These are phyloP conservation scores for Hirundo rustica DNA, from an alignment of 2,797 vertebrate species.

Conservation along the genomic window DNA sequence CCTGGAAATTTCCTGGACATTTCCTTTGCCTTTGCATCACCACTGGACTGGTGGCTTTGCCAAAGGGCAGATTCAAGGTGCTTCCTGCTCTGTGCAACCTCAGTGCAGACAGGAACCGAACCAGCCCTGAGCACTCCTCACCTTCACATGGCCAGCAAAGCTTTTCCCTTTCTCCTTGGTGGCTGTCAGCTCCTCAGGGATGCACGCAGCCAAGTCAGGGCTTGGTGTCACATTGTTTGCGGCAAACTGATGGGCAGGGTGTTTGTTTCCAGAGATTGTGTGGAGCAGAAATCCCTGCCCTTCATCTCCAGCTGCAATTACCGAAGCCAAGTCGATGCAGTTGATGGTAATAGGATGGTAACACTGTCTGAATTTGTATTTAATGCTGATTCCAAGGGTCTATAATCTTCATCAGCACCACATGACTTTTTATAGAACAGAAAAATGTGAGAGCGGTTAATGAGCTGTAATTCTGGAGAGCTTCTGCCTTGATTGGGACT, in stretches of 20 bases:
- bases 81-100: neutral
- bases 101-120: neutral
- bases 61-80: neutral
- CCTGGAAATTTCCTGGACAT: neutral
- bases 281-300: constrained; percentile 38
- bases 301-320: constrained; percentile 57
- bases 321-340: neutral
- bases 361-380: constrained; percentile 33
- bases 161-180: neutral
- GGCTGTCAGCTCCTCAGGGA: neutral
- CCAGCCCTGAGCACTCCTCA: neutral
- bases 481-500: constrained; percentile 74
- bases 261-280: constrained; percentile 15
- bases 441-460: constrained; percentile 65
- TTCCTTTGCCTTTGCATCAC: neutral
- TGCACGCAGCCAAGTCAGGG: neutral
- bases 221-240: constrained; percentile 13
- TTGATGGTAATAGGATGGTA: constrained; percentile 50
- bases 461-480: constrained; percentile 74
- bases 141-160: neutral
- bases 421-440: constrained; percentile 68
- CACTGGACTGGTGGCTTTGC: neutral
- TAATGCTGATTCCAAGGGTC: constrained; percentile 64
- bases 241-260: constrained; percentile 27
- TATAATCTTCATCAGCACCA: constrained; percentile 68